phyloP scores from a whole-genome alignment of 2,888 invertebrate genomes.

The Strigamia transsilvanica region DNA sequence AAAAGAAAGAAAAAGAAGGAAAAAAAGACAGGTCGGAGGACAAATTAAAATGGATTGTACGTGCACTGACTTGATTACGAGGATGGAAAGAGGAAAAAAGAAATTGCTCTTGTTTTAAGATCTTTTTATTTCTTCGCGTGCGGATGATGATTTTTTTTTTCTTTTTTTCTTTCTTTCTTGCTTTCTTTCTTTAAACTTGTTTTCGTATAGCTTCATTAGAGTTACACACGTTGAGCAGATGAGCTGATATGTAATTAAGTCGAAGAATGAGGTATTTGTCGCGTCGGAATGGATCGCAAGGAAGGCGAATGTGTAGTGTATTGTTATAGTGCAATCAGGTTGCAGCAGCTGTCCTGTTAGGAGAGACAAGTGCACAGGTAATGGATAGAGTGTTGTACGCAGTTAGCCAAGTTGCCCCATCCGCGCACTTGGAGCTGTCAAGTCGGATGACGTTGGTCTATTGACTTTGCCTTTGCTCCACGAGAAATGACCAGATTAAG shows the following conservation, averaged over 20 bases:
- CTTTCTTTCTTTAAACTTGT: neutral
- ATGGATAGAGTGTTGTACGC: conserved; percentile 4
- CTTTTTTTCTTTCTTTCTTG: too few relatives aligned
- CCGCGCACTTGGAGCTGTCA: neutral
- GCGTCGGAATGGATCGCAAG: neutral
- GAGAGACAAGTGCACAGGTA: neutral
- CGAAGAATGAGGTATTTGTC: neutral
- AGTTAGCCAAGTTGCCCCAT: neutral
- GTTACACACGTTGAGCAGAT: conserved; percentile 3
- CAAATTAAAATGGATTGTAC: conserved; percentile 15
- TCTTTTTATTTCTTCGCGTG: neutral
- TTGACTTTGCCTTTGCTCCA: neutral
- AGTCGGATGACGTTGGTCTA: conserved; percentile 1
- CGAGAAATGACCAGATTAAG: neutral
- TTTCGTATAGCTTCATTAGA: neutral
- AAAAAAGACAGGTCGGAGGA: neutral
- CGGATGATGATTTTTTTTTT: neutral
- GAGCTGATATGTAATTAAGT: neutral
- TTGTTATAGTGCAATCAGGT: conserved; percentile 3
- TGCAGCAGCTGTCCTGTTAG: neutral
- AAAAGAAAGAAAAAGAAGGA: neutral
- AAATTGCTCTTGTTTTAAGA: neutral
- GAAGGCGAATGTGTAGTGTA: neutral
- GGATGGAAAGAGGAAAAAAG: neutral
- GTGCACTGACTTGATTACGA: neutral